Percentiles rank a stretch among this genome's conserved stretches.
These are phyloP conservation scores for Mustelus asterias DNA, from an alignment of 2,113 vertebrate genomes.

Conservation along the genomic window DNA sequence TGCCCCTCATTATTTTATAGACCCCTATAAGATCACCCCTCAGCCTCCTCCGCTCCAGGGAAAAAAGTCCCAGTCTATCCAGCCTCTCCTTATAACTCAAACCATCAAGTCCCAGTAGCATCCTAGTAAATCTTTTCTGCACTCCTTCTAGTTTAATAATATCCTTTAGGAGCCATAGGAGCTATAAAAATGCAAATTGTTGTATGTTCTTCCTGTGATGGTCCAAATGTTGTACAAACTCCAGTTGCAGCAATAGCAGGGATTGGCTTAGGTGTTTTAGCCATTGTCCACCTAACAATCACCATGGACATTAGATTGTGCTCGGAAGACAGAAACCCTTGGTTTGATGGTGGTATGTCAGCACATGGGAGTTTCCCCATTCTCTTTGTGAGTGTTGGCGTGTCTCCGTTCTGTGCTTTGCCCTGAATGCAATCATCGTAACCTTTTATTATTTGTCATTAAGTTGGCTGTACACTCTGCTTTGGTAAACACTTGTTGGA, in stretches of 20 bases:
- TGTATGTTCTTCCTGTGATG: background rate
- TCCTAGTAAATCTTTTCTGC: no score
- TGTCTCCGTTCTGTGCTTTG: background rate
- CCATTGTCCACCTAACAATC: background rate
- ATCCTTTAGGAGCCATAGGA: background rate
- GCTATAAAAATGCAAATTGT: background rate
- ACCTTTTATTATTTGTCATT: background rate
- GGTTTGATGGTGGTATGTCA: background rate
- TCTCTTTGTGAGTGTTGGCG: background rate
- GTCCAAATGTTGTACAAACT: background rate
- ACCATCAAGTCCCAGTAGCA: no score
- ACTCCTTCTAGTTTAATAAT: no score
- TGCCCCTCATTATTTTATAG: no score
- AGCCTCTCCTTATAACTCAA: no score
- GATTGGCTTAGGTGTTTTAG: background rate
- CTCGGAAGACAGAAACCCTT: background rate
- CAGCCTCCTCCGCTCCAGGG: no score
- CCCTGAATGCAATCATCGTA: conserved; percentile 9
- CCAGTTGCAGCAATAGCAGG: background rate
- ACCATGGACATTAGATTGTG: background rate
- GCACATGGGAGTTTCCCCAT: background rate
- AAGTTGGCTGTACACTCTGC: background rate
- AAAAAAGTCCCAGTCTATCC: no score
- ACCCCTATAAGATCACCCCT: no score
- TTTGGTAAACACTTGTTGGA: conserved; percentile 24